phyloP scores from a whole-genome alignment of 2,797 vertebrate species.

The Siniperca obscura region DNA sequence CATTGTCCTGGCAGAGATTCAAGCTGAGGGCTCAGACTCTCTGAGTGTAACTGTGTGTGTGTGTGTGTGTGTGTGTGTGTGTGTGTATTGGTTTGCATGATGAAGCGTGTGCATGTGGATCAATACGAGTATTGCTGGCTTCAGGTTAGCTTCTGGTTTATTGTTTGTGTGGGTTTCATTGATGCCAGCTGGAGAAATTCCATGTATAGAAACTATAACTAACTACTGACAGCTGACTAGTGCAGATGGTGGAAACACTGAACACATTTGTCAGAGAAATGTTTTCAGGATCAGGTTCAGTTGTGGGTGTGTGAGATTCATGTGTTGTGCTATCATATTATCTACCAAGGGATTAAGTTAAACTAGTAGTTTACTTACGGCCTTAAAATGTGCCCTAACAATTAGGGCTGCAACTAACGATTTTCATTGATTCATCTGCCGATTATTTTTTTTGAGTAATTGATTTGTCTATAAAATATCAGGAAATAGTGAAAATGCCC shows the following conservation, averaged over 20 bases:
- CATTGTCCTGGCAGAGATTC: constrained; percentile 71
- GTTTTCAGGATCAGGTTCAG: background rate
- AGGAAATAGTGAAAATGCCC: no score
- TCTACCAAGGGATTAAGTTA: background rate
- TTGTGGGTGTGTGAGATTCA: constrained; percentile 6
- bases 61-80: constrained; percentile 12
- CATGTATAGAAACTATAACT: background rate
- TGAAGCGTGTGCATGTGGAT: constrained; percentile 14
- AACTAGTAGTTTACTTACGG: background rate
- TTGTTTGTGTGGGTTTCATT: background rate
- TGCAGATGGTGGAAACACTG: background rate
- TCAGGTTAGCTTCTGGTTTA: constrained; percentile 29
- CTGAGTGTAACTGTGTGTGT: background rate
- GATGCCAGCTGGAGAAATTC: background rate
- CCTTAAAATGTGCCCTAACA: background rate
- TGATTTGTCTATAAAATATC: no score
- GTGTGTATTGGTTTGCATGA: background rate
- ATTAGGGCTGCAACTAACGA: no score
- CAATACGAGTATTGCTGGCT: constrained; percentile 22
- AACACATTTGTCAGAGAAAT: background rate
- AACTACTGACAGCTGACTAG: background rate
- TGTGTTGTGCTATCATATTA: background rate
- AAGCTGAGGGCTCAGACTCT: constrained; percentile 38
- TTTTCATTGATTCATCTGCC: no score
- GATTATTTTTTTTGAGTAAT: no score